Conservation (phyloP, 1,140 invertebrate species). For the Drosophila sucinea region DNA sequence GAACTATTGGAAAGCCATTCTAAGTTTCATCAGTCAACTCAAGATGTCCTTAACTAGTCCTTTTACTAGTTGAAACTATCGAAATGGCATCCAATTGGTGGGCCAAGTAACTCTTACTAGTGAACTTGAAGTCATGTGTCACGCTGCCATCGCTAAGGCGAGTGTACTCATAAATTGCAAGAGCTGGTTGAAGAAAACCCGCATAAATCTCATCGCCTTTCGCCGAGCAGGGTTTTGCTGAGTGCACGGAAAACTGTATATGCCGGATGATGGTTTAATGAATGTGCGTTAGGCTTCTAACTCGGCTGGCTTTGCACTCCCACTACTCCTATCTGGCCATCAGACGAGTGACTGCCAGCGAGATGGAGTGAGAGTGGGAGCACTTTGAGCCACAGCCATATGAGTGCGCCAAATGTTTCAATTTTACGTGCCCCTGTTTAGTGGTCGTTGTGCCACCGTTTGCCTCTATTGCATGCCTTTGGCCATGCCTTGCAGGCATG, state of each 20-base stretch:
- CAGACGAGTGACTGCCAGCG: background rate
- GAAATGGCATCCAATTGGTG: too few species aligned
- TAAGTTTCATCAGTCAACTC: too few species aligned
- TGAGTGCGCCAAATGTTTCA: constrained; percentile 64
- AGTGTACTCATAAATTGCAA: constrained; percentile 18
- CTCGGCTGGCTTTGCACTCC: background rate
- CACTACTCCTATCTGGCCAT: constrained; percentile 2
- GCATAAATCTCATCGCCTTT: constrained; percentile 61
- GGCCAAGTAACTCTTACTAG: background rate
- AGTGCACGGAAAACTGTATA: constrained; percentile 59
- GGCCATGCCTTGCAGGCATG: background rate
- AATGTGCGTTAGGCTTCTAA: constrained; percentile 55
- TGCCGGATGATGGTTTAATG: constrained; percentile 61
- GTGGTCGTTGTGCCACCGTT: constrained; percentile 35
- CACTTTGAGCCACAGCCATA: constrained; percentile 19
- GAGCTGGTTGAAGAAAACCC: constrained; percentile 13
- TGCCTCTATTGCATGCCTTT: constrained; percentile 20
- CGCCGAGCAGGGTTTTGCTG: constrained; percentile 23
- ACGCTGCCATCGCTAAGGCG: constrained; percentile 36
- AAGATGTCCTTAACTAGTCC: too few species aligned
- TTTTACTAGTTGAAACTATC: too few species aligned
- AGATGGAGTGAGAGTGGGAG: background rate
- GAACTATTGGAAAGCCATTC: too few species aligned
- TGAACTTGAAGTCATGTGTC: background rate
- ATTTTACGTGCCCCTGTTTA: constrained; percentile 70